Evolutionary conservation across 2,797 vertebrate genomes (phyloP), one percentile per base, ranked within the genome.

Genomic region (Knipowitschia caucasica): DNA sequence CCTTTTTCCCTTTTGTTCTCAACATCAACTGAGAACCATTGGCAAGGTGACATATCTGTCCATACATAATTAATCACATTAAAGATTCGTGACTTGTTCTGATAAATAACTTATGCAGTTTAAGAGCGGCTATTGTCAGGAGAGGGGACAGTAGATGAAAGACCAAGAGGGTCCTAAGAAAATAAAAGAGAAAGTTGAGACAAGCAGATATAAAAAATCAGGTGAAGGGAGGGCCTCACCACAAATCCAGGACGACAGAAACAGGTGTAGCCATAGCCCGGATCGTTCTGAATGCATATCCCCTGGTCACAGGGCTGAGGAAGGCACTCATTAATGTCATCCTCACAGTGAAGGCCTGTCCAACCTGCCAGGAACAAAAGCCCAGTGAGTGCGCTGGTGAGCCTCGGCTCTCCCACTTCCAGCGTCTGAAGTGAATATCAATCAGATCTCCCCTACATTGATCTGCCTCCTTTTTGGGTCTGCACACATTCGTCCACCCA

Each of bases 201-300:
- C 46, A 51, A 50, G 62, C 56, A 67, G 62, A 56, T 62, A 78
- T 73, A 46, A 43, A 40, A 44, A 44, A n/a, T 23, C 11, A 3
- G 40, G 40, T 25, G 42, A 79, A 80, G 71, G 62, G 49, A n/a
- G 44, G 72, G 73, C 33, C 86, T 91, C 84, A 94, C 92, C 92
- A 90, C 89, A 90, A 92, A 94, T 90, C 90, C 89, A 56, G 92
- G 89, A 67, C 78, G 86, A 84, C 89, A 94, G 85, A 92, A 92
- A 85, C 91, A 94, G 75, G 87, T 86, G 66, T 92, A 93, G 75
- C 91, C 91, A 49, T 88, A 88, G 81, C 88, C 78, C 8, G 90
- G 87, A 69, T 90, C 85, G 39, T 89, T 92, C 85, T 93, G 89
- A 66, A 89, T 78, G 79, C 90, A 93, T 69, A 92, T 89, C 44